Evolutionary conservation across 2,888 invertebrate genomes (phyloP).

Genomic region (Cryptus viduatorius): DNA sequence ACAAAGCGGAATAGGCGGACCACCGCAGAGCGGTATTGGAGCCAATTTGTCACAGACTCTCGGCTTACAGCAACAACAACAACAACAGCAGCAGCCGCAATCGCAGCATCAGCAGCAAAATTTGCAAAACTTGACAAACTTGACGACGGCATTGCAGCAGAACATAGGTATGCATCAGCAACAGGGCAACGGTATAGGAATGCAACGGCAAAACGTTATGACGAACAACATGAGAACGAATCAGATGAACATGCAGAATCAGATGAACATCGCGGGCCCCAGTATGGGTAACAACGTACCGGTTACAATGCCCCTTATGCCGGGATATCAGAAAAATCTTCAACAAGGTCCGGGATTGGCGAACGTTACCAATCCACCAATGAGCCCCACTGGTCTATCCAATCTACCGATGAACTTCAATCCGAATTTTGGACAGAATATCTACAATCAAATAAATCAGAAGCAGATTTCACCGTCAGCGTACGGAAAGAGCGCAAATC

Average conservation of each 20-base stretch:
- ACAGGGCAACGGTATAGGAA: slow-evolving; percentile 69
- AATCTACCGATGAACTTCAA: slow-evolving; percentile 71
- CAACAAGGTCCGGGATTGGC: slow-evolving; percentile 60
- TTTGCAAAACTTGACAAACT: slow-evolving; percentile 59
- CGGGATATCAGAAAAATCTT: slow-evolving; percentile 76
- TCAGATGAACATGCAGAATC: slow-evolving; percentile 73
- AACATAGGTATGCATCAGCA: slow-evolving; percentile 70
- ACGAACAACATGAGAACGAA: slow-evolving; percentile 71
- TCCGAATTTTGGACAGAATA: slow-evolving; percentile 73
- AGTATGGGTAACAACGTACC: slow-evolving; percentile 69
- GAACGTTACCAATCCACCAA: slow-evolving; percentile 59
- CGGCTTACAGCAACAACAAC: slow-evolving; percentile 55
- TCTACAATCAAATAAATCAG: slow-evolving; percentile 72
- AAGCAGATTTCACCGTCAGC: slow-evolving; percentile 76
- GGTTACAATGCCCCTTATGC: slow-evolving; percentile 69
- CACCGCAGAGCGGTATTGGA: slow-evolving; percentile 43
- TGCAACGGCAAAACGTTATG: slow-evolving; percentile 72
- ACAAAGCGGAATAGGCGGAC: slow-evolving; percentile 37
- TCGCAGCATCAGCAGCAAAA: slow-evolving; percentile 43
- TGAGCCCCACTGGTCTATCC: slow-evolving; percentile 66
- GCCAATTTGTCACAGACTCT: slow-evolving; percentile 49
- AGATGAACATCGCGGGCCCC: slow-evolving; percentile 70
- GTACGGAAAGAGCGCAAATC: slow-evolving; percentile 73
- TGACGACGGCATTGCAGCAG: slow-evolving; percentile 68
- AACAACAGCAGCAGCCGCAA: slow-evolving; percentile 37